Evolutionary conservation across 2,113 vertebrate species (phyloP), one percentile per base, ranked within the genome.

Genomic region (Brienomyrus brachyistius): DNA sequence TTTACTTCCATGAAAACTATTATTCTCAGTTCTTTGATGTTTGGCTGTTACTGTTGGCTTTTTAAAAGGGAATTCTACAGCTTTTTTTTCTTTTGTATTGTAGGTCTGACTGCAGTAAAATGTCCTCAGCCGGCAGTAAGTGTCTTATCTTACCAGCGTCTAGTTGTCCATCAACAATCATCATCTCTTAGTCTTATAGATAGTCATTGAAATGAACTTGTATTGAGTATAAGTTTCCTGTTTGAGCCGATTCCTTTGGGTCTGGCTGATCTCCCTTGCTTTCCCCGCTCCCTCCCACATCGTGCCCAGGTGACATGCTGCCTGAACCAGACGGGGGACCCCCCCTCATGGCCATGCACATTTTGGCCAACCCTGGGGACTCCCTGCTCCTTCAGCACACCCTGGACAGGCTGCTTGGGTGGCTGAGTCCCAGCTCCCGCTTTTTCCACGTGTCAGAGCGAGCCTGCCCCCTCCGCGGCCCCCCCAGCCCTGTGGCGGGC

Each of bases 361-460:
- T 99, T 11, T 95, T 99, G 0, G 93, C 98, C 90, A 96, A 94
- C 89, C 93, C 93, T 0, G 98, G 97, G 50, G 96, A 95, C 2
- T 97, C 97, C 0, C 90, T 91, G 5, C 93, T 95, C 21, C 94
- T 99, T 93, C 98, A 97, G 94, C 97, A 96, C 92, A 96, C 97
- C 0, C 91, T 99, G 70, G 97, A 98, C 89, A 94, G 85, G 51
- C 96, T 99, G 82, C 92, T 99, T 88, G 93, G 93, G 66, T 95
- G 96, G 95, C 92, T 99, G 10, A 97, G 96, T 91, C 97, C 96
- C 0, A 97, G 96, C 52, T 40, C 97, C 62, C 95, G 62, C 4
- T 95, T 98, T 89, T 98, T 99, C 90, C 95, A 97, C 19, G 98
- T 99, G 89, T 98, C 98, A 0, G 98, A 99, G 92, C 91, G 96